A percentile compares a stretch with the other conserved stretches of the same genome.
phyloP scores from a whole-genome alignment of 2,888 invertebrate genomes.

The Bugulina stolonifera region DNA sequence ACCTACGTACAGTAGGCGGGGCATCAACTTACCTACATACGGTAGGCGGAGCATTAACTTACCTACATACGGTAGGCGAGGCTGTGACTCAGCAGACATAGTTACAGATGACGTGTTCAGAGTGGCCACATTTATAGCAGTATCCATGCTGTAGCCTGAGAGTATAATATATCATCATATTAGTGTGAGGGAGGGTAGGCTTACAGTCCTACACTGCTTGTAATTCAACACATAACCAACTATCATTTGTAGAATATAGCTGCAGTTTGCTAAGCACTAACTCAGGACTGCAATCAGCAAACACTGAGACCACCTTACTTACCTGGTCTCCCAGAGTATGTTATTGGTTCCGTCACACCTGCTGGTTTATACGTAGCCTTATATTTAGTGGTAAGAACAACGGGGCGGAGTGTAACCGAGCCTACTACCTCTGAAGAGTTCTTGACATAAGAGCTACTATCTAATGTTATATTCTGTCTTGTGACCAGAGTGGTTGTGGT shows the following conservation, averaged over 20 bases:
- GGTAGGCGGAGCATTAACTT: not conserved
- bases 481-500: not conserved
- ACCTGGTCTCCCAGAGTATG: slow-evolving; percentile 13
- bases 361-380: not conserved
- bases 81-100: not conserved
- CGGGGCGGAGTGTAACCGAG: not conserved
- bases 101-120: not conserved
- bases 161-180: no score
- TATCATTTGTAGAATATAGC: no score
- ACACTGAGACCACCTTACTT: not conserved
- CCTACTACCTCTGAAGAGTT: not conserved
- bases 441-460: not conserved
- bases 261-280: no score
- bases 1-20: no score
- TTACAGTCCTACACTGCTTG: no score
- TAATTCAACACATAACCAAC: no score
- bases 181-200: no score
- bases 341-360: not conserved
- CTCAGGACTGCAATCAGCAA: no score
- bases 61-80: not conserved
- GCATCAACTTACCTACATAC: not conserved
- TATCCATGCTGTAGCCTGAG: slow-evolving; percentile 5
- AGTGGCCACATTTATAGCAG: not conserved
- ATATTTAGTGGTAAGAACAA: not conserved
- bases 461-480: not conserved